Evolutionary conservation across 2,888 invertebrate species (phyloP).

Genomic region (Agrochola macilenta): DNA sequence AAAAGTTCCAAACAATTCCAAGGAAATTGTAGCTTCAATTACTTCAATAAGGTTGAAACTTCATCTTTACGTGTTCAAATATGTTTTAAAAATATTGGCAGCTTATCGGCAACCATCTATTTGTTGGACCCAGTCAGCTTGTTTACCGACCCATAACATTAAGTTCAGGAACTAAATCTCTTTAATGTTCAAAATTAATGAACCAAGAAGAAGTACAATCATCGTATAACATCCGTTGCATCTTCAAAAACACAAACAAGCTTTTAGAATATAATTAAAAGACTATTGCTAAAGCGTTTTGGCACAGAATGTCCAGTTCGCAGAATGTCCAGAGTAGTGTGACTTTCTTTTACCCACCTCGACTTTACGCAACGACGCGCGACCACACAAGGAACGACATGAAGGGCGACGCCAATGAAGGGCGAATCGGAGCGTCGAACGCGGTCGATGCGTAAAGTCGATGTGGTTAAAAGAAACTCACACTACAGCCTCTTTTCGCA

Average conservation of each 20-base stretch:
- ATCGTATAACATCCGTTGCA: neutral
- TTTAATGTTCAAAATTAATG: conserved; percentile 13
- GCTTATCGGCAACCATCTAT: neutral
- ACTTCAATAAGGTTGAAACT: neutral
- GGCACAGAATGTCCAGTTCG: too few relatives aligned
- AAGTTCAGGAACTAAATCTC: neutral
- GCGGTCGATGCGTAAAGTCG: too few relatives aligned
- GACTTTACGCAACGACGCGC: too few relatives aligned
- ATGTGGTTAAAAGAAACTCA: too few relatives aligned
- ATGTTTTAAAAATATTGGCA: conserved; percentile 1
- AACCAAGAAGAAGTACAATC: neutral
- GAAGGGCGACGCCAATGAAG: too few relatives aligned
- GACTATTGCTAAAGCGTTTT: neutral
- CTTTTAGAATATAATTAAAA: conserved; percentile 2
- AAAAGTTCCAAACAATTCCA: neutral
- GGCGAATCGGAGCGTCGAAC: too few relatives aligned
- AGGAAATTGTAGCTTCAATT: neutral
- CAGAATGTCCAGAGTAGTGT: too few relatives aligned
- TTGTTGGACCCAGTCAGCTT: neutral
- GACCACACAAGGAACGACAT: too few relatives aligned
- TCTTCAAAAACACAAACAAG: neutral
- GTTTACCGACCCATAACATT: neutral
- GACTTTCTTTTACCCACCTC: too few relatives aligned
- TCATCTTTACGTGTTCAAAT: neutral
- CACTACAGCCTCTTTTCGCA: too few relatives aligned